Conservation (phyloP, 2,888 invertebrate species). For the Metacarcinus magister region DNA sequence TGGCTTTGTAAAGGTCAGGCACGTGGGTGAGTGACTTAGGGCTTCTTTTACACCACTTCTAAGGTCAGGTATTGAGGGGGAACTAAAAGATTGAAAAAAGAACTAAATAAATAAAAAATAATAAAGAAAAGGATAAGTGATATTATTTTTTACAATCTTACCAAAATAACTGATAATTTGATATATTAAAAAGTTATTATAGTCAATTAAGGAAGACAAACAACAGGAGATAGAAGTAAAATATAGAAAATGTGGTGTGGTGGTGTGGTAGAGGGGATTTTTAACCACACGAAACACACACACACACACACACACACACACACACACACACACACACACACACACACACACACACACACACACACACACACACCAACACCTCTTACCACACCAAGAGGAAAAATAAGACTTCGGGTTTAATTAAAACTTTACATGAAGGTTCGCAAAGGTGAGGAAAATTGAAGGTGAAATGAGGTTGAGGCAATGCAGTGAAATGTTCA, state of each 20-base stretch:
- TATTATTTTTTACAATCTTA: too few species aligned
- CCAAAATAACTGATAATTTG: too few species aligned
- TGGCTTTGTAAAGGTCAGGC: not conserved
- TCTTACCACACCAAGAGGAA: not conserved
- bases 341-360: not conserved
- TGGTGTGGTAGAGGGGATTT: not conserved
- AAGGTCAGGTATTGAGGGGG: not conserved
- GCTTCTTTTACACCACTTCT: not conserved
- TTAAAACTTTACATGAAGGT: not conserved
- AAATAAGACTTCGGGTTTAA: slow-evolving; percentile 37
- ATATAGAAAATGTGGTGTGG: too few species aligned
- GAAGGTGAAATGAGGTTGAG: slow-evolving; percentile 17
- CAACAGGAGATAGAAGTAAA: not conserved
- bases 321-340: slow-evolving; percentile 26
- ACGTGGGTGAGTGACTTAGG: not conserved
- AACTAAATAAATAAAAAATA: not conserved
- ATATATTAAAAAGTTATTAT: not conserved
- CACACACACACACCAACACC: too few species aligned
- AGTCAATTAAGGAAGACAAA: not conserved
- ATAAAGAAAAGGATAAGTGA: too few species aligned
- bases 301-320: not conserved
- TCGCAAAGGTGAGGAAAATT: slow-evolving; percentile 20
- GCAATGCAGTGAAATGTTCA: slow-evolving; percentile 3
- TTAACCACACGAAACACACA: not conserved
- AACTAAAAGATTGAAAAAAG: not conserved